Evolutionary conservation across 1,140 invertebrate species (phyloP), one percentile per base, ranked within the genome.

Genomic region (Andrena cerasifolii): DNA sequence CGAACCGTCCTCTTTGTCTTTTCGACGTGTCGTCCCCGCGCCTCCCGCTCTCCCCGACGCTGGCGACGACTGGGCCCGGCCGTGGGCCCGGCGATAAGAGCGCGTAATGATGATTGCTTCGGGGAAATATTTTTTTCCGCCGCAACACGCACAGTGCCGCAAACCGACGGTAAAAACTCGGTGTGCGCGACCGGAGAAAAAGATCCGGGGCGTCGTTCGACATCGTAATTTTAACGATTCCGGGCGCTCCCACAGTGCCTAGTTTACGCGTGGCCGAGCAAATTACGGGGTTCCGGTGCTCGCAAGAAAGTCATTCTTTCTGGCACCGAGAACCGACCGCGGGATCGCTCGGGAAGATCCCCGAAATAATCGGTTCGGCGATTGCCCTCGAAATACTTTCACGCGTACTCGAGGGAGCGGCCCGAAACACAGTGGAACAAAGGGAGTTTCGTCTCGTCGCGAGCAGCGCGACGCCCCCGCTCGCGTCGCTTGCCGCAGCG

Each of bases 71-170:
- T 3, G 21, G 3, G 54, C 31, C 24, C 45, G 40, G 45, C 45
- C 58, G 18, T 16, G 33, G 24, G 43, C 54, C 68, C 70, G 36
- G 36, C 75, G 83, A 83, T 78, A 79, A 77, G 51, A 51, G 28
- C 33, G 58, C 62, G 54, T 84, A 86, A 86, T 78, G 84, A 87
- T 83, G 76, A 87, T 87, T 83, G 68, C 75, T 87, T 87, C 84
- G 80, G 5, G 54, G 78, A 86, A 86, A 67, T 26, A 6, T 61
- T 78, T 33, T 26, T 47, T 59, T 67, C 26, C 4, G 67, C 31
- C 24, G 31, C 14, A 36, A 53, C 61, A 51, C 14, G 53, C 59
- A 26, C 33, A 33, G n/a, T 24, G 58, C 16, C 26, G 36, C 21
- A 45, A 14, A 26, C n/a, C 36, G 47, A 26, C 47, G 45, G 47